Conservation (phyloP, 2,888 invertebrate species). For the Drosophila seclusa region DNA sequence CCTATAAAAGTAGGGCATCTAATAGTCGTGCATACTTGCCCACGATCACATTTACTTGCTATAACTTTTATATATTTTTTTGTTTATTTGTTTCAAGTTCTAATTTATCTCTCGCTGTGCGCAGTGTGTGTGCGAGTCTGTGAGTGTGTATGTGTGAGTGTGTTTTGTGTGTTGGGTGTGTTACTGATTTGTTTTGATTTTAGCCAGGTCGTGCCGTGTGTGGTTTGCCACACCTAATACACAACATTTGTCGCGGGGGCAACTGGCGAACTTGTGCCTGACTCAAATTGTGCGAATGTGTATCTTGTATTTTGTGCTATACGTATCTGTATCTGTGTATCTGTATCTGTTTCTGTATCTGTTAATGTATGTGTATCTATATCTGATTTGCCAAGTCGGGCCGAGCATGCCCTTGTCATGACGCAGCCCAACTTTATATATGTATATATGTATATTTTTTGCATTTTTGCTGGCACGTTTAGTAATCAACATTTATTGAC, state of each 20-base stretch:
- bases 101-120: constrained; percentile 67
- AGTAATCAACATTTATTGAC: constrained; percentile 74
- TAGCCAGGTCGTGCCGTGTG: constrained; percentile 47
- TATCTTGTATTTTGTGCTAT: constrained; percentile 29
- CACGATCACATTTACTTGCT: constrained; percentile 3
- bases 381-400: constrained; percentile 20
- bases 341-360: constrained; percentile 7
- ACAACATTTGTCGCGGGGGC: constrained; percentile 29
- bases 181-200: constrained; percentile 19
- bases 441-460: neutral
- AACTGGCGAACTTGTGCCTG: constrained; percentile 39
- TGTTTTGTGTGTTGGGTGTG: constrained; percentile 49
- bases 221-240: constrained; percentile 64
- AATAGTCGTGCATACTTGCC: neutral
- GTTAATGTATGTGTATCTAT: constrained; percentile 2
- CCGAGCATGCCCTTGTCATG: constrained; percentile 6
- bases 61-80: constrained; percentile 45
- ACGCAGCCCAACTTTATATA: neutral
- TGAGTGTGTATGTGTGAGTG: constrained; percentile 10
- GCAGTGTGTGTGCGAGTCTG: constrained; percentile 12
- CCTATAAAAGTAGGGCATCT: neutral
- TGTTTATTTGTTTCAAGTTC: constrained; percentile 78
- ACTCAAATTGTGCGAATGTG: constrained; percentile 40
- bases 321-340: constrained; percentile 17
- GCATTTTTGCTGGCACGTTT: constrained; percentile 59